Conservation (phyloP, 2,888 invertebrate genomes). For the Zygaena filipendulae region DNA sequence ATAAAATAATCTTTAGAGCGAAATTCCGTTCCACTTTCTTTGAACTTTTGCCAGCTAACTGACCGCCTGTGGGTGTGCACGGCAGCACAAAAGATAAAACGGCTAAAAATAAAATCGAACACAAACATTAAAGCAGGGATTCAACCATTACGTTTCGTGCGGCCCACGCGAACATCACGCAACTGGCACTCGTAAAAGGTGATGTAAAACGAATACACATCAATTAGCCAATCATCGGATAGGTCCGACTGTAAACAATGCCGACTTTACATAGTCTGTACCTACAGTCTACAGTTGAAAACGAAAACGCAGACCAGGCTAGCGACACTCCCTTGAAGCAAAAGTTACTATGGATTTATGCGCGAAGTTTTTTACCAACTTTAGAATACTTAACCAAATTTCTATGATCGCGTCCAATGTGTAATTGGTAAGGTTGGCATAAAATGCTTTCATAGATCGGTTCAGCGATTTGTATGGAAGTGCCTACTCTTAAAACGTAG, state of each 20-base stretch:
- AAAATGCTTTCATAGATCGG: no score
- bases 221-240: constrained; percentile 11
- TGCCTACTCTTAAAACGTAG: no score
- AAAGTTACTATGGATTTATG: no score
- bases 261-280: no score
- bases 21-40: constrained; percentile 57
- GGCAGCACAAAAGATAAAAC: constrained; percentile 61
- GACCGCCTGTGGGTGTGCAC: constrained; percentile 46
- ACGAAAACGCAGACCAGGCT: no score
- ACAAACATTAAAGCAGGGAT: constrained; percentile 59
- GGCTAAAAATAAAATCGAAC: constrained; percentile 50
- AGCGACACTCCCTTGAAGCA: no score
- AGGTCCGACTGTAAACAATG: constrained; percentile 14
- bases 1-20: constrained; percentile 12
- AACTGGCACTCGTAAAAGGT: constrained; percentile 15
- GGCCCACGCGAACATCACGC: constrained; percentile 29
- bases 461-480: no score
- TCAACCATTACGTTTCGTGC: constrained; percentile 25
- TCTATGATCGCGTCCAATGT: no score
- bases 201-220: constrained; percentile 9
- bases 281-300: no score
- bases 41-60: constrained; percentile 52
- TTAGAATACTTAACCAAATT: no score
- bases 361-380: no score
- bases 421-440: no score